phyloP scores from a whole-genome alignment of 2,113 vertebrate genomes.

The Aegypius monachus region DNA sequence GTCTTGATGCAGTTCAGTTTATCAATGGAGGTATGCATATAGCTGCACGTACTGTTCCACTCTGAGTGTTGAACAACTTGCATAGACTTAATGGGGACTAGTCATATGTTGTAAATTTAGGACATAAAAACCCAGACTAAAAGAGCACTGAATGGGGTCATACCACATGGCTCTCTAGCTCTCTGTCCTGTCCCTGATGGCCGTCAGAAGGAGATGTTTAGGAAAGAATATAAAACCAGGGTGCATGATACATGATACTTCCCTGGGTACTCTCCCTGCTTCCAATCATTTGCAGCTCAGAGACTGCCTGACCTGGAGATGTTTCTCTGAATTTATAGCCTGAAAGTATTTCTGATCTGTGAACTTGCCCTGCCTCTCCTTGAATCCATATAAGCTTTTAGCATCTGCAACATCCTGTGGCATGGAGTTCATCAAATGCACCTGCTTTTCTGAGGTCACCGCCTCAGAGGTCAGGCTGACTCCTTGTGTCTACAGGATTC shows the following conservation, averaged over 20 bases:
- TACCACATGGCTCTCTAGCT: not conserved
- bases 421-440: not conserved
- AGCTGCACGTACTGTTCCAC: not conserved
- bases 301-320: not conserved
- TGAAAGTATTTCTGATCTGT: not conserved
- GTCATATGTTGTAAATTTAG: not conserved
- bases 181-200: not conserved
- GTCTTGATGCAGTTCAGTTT: not conserved
- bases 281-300: not conserved
- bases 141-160: not conserved
- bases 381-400: not conserved
- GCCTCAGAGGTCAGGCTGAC: not conserved
- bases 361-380: not conserved
- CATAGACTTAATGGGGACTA: not conserved
- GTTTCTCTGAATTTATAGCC: slow-evolving; percentile 2
- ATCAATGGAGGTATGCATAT: not conserved
- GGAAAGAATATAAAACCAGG: not conserved
- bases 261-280: not conserved
- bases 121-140: not conserved
- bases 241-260: not conserved
- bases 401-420: not conserved
- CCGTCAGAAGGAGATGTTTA: not conserved
- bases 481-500: not conserved
- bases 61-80: not conserved
- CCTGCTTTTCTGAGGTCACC: not conserved